Evolutionary conservation across 2,888 invertebrate genomes (phyloP), one percentile per base, ranked within the genome.

Genomic region (Polydrusus cervinus): DNA sequence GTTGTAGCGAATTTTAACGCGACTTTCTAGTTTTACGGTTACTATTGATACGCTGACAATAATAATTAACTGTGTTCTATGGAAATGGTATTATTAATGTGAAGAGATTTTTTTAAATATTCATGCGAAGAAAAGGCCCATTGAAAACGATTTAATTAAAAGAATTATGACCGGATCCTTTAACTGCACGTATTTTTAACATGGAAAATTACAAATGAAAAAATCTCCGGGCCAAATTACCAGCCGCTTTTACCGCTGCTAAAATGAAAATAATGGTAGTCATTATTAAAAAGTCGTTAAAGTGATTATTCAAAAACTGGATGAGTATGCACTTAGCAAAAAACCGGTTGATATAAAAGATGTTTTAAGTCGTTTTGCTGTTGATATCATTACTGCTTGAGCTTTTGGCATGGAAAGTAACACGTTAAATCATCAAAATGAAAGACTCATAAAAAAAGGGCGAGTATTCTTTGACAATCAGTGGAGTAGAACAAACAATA

Each of bases 331-430:
- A 3, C 14, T 14, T 20, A 62, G 14, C 71, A 82, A 60, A 7
- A 61, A 80, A 9, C 82, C 84, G 0, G 72, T 80, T 13, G 71
- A 79, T 2, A 80, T 81, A 20, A 82, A 89, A 1, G 88, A 90
- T 43, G 85, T 71, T 7, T 89, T 65, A 88, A 72, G 40, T 72
- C 38, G 65, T 51, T 76, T 77, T 53, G 38, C 55, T 89, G 89
- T 5, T 88, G 72, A 76, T 43, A 38, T 76, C 10, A 55, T 64
- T 11, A 65, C 49, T 16, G 55, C 74, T 7, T 88, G 76, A 69
- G 90, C 90, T n/a, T 91, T 91, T 80, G 91, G 91, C 16, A 86
- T 91, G 9, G 89, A 91, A 75, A 89, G 89, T 76, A 89, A 91
- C 78, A 89, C 89, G 16, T 88, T 91, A 51, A 86, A 87, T 53